These are phyloP conservation scores for Oscheius sp. DNA, from an alignment of 1,140 invertebrate species.

Conservation along the genomic window DNA sequence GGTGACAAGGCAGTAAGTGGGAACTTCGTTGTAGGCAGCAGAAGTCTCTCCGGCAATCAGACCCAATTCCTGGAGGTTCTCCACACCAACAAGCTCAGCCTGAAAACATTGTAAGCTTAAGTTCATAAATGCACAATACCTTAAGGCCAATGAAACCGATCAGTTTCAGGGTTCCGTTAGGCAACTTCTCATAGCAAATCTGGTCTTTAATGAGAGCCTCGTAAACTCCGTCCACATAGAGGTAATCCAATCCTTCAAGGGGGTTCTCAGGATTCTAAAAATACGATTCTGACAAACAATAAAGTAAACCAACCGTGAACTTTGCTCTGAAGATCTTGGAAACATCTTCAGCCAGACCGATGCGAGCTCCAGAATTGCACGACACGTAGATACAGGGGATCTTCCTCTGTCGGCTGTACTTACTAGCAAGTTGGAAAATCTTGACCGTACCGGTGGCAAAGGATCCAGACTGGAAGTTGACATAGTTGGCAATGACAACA, in stretches of 20 bases:
- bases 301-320: conserved; percentile 62
- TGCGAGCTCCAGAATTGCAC: conserved; percentile 93
- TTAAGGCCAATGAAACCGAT: conserved; percentile 78
- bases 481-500: conserved; percentile 93
- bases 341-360: conserved; percentile 92
- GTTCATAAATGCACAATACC: conserved; percentile 67
- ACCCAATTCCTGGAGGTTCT: conserved; percentile 90
- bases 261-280: conserved; percentile 80
- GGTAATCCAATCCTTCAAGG: conserved; percentile 92
- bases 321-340: conserved; percentile 87
- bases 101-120: conserved; percentile 75
- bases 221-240: conserved; percentile 78
- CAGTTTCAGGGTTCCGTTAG: conserved; percentile 71
- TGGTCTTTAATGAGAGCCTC: conserved; percentile 89
- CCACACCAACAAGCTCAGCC: conserved; percentile 87
- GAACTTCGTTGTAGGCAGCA: conserved; percentile 83
- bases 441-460: conserved; percentile 91
- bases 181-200: conserved; percentile 25
- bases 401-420: conserved; percentile 76
- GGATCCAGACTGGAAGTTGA: conserved; percentile 91
- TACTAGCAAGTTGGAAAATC: conserved; percentile 80
- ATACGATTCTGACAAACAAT: not conserved
- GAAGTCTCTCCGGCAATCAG: conserved; percentile 98
- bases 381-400: conserved; percentile 92
- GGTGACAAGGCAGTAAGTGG: conserved; percentile 94